phyloP scores from a whole-genome alignment of 2,113 vertebrate species.

The Prunella himalayana region DNA sequence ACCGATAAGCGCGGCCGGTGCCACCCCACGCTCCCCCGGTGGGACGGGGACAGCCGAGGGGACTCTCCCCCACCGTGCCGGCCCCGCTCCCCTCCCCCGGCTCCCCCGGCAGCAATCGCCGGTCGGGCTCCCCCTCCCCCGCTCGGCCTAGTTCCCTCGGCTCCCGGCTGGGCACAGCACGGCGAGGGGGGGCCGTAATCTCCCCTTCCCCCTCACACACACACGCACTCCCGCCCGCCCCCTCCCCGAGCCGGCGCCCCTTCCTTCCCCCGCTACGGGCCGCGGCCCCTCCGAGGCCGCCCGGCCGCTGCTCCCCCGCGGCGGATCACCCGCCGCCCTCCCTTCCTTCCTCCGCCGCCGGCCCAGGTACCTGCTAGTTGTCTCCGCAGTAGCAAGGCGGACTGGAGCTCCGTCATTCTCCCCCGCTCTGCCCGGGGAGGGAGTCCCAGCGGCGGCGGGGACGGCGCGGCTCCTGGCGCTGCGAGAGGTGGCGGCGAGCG shows the following conservation, averaged over 20 bases:
- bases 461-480: conserved; percentile 33
- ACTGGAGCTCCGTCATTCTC: conserved; percentile 95
- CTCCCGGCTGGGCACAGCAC: background rate
- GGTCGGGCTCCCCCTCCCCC: conserved; percentile 2
- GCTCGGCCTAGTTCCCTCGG: background rate
- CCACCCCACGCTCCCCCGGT: background rate
- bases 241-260: background rate
- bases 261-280: background rate
- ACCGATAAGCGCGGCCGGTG: background rate
- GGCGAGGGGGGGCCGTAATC: background rate
- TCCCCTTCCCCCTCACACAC: background rate
- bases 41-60: background rate
- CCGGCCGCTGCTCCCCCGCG: background rate
- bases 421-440: conserved; percentile 18
- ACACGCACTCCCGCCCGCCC: background rate
- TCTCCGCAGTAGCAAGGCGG: conserved; percentile 92
- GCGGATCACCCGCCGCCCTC: background rate
- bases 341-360: background rate
- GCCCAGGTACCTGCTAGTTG: conserved; percentile 90
- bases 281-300: background rate
- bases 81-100: background rate
- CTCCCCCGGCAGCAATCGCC: background rate
- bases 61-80: background rate
- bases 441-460: conserved; percentile 41
- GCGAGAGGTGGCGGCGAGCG: conserved; percentile 28